Evolutionary conservation across 2,888 invertebrate species (phyloP), one percentile per base, ranked within the genome.

Genomic region (Cryptus armator): DNA sequence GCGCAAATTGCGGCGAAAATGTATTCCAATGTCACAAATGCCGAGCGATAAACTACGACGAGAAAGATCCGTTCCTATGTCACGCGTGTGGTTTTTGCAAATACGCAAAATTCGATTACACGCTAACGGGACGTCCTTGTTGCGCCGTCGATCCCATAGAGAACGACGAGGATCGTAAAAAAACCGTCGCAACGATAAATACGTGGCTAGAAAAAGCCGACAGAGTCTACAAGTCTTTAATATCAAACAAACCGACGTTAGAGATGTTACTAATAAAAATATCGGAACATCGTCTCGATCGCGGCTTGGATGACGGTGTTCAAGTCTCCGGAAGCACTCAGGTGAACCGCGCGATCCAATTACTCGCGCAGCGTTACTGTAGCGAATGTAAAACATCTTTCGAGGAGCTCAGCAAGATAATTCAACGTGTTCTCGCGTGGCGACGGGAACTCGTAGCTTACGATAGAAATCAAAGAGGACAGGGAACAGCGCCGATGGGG

Each of bases 1-100:
- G 99, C 92, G 97, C 97, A 0, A 99, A 98, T 94, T 99, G 99
- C 92, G 99, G 99, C 0, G 99, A 99, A 94, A 99, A 99, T 93
- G 99, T 99, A 0, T 99, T 98, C 95, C 99, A 99, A 92, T 99
- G 99, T 91, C 99, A 99, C 95, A 99, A 99, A 94, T 99, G 99
- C 94, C 96, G 99, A 32, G 98, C 99, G 0, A 99, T 99, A 89
- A 99, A 99, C 94, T 99, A 99, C 94, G 99, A 99, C 93, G 99
- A 99, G 93, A 99, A 99, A 93, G 99, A 99, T 94, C 99, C 99
- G 0, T 99, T 99, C 96, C 95, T 99, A 32, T 99, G 99, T 92
- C 99, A 99, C 94, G 98, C 99, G 4, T 99, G 99, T 94, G 99
- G 99, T 0, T 99, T 99, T 95, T 99, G 99, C 95, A 99, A 99